These are phyloP conservation scores for Epiblema foenella DNA, from an alignment of 2,888 invertebrate species.

Conservation along the genomic window DNA sequence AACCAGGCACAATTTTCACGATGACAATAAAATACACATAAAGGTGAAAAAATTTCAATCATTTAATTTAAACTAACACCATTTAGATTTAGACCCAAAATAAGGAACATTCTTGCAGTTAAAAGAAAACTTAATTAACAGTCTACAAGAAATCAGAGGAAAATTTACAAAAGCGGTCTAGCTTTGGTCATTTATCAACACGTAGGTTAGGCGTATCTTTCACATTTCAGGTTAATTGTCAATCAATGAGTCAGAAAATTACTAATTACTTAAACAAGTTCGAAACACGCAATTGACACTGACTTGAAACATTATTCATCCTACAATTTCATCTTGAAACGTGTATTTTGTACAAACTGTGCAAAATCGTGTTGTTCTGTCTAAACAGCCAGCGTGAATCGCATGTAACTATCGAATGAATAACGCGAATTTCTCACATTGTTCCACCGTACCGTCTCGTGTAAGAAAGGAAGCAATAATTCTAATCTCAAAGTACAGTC, in stretches of 20 bases:
- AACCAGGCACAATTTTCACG: too few relatives aligned
- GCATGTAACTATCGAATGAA: constrained; percentile 33
- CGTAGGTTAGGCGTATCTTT: background rate
- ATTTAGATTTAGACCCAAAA: too few relatives aligned
- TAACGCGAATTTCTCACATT: constrained; percentile 41
- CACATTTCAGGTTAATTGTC: background rate
- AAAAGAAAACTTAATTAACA: too few relatives aligned
- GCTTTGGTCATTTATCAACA: too few relatives aligned
- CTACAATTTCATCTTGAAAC: constrained; percentile 12
- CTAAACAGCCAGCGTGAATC: constrained; percentile 27
- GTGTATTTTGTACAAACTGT: constrained; percentile 9
- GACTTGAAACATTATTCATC: constrained; percentile 12
- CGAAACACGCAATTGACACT: background rate
- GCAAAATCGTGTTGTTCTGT: constrained; percentile 5
- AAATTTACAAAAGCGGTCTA: background rate
- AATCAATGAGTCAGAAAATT: background rate
- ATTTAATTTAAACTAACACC: too few relatives aligned
- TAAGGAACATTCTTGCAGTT: too few relatives aligned
- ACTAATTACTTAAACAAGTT: background rate
- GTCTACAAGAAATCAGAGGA: background rate
- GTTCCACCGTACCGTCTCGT: constrained; percentile 29
- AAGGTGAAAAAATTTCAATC: too few relatives aligned
- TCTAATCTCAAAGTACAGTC: constrained; percentile 61
- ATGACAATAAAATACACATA: too few relatives aligned
- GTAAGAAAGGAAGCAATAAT: constrained; percentile 54